Evolutionary conservation across 2,888 invertebrate genomes (phyloP), one percentile per base, ranked within the genome.

Genomic region (Athripsodes cinereus): DNA sequence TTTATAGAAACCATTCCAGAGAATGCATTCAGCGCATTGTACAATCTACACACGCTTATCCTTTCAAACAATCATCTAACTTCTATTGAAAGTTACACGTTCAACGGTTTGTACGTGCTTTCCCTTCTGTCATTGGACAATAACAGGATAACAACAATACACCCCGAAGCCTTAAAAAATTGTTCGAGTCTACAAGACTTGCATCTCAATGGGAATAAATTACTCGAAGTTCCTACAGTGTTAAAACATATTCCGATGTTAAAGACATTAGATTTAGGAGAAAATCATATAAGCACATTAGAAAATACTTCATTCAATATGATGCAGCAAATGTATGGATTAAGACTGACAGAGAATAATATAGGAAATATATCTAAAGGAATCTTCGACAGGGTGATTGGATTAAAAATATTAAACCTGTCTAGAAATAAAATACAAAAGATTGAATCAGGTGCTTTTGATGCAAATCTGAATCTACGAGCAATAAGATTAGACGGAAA

Each of bases 301-400:
- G 86, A 84, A 66, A 88, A 89, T 70, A 84, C 87, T 58, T 88
- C 90, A n/a, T 89, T 93, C 69, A 83, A 84, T 71, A 84, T 86
- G 65, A 83, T 93, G 81, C 83, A 84, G 66, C 87, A 89, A 68
- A 83, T 95, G 70, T 88, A 88, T 68, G 88, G 90, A 20, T 76
- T 95, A 59, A 81, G 92, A 67, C 74, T 95, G 60, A 91, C 92
- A 22, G 89, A 90, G 74, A 95, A 95, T 72, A 86, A 87, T 71
- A 90, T 88, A 67, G 86, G 85, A 57, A 88, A 86, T 71, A 86
- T 88, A 58, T 85, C 85, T 58, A 90, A 85, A 78, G 90, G 88
- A 44, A 87, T 87, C 53, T 90, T 92, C 69, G 86, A 85, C 68
- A 86, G 85, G 73, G 85, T 92, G 82, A 81, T 83, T 21, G 84